Evolutionary conservation across 2,113 vertebrate species (phyloP).

Genomic region (Perca flavescens): DNA sequence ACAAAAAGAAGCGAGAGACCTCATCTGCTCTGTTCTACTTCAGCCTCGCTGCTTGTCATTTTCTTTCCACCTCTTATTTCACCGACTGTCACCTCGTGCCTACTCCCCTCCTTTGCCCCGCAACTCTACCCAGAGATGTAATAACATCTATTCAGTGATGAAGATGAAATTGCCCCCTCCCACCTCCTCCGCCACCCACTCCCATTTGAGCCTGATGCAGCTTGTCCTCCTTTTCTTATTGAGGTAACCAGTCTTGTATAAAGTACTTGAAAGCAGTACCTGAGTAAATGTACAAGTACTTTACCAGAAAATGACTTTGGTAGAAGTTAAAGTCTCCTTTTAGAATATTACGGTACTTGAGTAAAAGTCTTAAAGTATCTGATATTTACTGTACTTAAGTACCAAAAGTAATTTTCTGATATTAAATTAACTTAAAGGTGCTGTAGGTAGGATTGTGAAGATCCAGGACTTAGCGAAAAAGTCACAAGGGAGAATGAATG

Average conservation of each 20-base stretch:
- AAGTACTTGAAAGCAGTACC: too few relatives aligned
- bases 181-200: constrained; percentile 36
- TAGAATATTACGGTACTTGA: too few relatives aligned
- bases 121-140: constrained; percentile 41
- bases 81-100: constrained; percentile 36
- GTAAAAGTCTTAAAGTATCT: too few relatives aligned
- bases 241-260: not conserved
- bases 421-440: too few relatives aligned
- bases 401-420: too few relatives aligned
- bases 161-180: constrained; percentile 62
- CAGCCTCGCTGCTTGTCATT: constrained; percentile 54
- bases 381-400: too few relatives aligned
- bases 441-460: too few relatives aligned
- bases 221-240: constrained; percentile 57
- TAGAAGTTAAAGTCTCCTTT: too few relatives aligned
- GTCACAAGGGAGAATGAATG: too few relatives aligned
- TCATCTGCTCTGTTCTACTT: constrained; percentile 53
- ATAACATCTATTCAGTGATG: constrained; percentile 71
- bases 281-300: too few relatives aligned
- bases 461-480: too few relatives aligned
- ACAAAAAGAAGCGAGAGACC: constrained; percentile 24
- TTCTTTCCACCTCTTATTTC: constrained; percentile 56
- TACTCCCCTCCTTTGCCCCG: not conserved
- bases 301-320: too few relatives aligned
- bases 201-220: constrained; percentile 39